These are phyloP conservation scores for Troglohyphantes excavatus DNA, from an alignment of 2,888 invertebrate species.

Conservation along the genomic window DNA sequence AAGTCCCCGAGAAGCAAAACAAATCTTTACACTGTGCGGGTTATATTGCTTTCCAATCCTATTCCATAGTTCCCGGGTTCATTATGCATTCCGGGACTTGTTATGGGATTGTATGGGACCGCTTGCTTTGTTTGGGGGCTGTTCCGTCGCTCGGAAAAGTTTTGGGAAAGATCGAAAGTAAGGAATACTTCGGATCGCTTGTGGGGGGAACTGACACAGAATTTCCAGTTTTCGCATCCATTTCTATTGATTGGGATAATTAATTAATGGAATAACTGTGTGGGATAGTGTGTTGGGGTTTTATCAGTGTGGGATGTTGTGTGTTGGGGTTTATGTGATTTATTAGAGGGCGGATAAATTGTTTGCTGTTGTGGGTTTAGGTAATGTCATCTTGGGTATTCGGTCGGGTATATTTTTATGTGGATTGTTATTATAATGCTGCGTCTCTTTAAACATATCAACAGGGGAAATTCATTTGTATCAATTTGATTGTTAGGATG, in stretches of 20 bases:
- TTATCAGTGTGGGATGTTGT: not conserved
- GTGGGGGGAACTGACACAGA: not conserved
- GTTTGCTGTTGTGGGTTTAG: too few species aligned
- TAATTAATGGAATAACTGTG: not conserved
- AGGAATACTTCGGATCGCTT: not conserved
- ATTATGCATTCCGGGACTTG: slow-evolving; percentile 50
- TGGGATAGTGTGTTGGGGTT: not conserved
- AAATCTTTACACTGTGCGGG: slow-evolving; percentile 35
- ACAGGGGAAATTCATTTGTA: too few species aligned
- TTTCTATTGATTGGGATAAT: slow-evolving; percentile 4
- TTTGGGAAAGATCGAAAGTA: slow-evolving; percentile 8
- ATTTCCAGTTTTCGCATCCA: not conserved
- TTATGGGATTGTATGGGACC: slow-evolving; percentile 3
- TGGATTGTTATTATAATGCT: too few species aligned
- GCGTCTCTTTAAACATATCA: too few species aligned
- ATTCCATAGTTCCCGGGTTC: slow-evolving; percentile 13
- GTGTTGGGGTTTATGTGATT: too few species aligned
- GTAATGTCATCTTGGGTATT: too few species aligned
- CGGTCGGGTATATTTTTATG: too few species aligned
- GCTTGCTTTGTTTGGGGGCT: slow-evolving; percentile 23
- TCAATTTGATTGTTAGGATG: too few species aligned
- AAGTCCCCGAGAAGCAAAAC: slow-evolving; percentile 38
- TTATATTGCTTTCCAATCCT: slow-evolving; percentile 62
- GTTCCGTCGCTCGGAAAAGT: slow-evolving; percentile 19
- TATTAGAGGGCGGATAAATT: too few species aligned